These are phyloP conservation scores for Hyalella azteca DNA, from an alignment of 2,888 invertebrate species.

Conservation along the genomic window DNA sequence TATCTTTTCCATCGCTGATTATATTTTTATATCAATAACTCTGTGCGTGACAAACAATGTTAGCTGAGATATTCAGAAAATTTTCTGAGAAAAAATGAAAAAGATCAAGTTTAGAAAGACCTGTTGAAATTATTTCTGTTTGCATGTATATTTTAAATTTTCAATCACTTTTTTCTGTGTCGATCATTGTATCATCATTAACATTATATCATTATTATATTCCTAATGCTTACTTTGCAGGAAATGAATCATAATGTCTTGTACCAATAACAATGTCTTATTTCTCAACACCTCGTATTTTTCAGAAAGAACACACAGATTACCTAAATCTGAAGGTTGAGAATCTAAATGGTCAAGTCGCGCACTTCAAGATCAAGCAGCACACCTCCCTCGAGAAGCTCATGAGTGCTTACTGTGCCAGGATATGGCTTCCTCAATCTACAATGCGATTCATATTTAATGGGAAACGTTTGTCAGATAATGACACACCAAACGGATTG, in stretches of 20 bases:
- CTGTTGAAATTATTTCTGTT: neutral
- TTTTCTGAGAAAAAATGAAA: too few species aligned
- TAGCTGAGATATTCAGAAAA: too few species aligned
- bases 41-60: too few species aligned
- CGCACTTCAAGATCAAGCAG: constrained; percentile 96
- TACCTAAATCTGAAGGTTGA: constrained; percentile 76
- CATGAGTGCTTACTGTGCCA: constrained; percentile 95
- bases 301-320: constrained; percentile 57
- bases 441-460: constrained; percentile 92
- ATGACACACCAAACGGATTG: constrained; percentile 85
- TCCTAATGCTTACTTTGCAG: too few species aligned
- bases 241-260: too few species aligned
- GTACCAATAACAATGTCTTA: too few species aligned
- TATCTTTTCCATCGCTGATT: too few species aligned
- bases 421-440: constrained; percentile 91
- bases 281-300: too few species aligned
- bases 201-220: too few species aligned
- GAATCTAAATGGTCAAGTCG: constrained; percentile 93
- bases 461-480: constrained; percentile 89
- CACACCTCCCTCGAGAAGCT: constrained; percentile 91
- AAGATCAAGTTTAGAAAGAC: neutral
- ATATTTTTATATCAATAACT: too few species aligned
- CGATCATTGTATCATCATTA: too few species aligned
- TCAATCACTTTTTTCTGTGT: neutral
- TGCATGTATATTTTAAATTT: neutral